Percentiles rank a stretch among this genome's conserved stretches.
These are phyloP conservation scores for Euplagia quadripunctaria DNA, from an alignment of 2,888 invertebrate species.

Conservation along the genomic window DNA sequence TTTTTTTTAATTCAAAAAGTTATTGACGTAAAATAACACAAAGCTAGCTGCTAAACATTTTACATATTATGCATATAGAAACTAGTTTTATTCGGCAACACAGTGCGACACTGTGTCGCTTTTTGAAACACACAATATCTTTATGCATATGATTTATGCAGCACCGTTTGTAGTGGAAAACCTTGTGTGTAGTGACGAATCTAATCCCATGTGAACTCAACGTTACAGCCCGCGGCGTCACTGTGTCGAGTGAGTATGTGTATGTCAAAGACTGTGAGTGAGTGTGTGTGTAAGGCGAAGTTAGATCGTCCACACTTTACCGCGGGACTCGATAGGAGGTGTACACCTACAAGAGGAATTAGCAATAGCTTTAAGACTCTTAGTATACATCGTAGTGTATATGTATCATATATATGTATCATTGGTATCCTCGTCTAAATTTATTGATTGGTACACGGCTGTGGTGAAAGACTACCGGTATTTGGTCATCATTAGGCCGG, in stretches of 20 bases:
- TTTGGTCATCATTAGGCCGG: no score
- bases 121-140: constrained; percentile 23
- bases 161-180: constrained; percentile 57
- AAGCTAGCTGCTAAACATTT: constrained; percentile 8
- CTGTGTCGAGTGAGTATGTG: constrained; percentile 54
- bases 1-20: not conserved
- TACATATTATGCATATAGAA: constrained; percentile 11
- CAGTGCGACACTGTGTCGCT: constrained; percentile 39
- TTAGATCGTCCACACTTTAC: constrained; percentile 88
- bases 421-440: no score
- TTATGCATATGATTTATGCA: constrained; percentile 30
- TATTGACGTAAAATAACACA: constrained; percentile 10
- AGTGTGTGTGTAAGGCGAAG: constrained; percentile 82
- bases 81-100: constrained; percentile 26
- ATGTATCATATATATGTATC: no score
- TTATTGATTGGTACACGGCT: no score
- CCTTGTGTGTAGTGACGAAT: constrained; percentile 68
- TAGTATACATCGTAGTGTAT: not conserved
- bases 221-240: constrained; percentile 73
- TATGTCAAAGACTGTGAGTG: constrained; percentile 52
- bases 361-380: constrained; percentile 12
- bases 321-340: constrained; percentile 84
- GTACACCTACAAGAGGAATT: constrained; percentile 62
- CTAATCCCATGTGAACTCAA: constrained; percentile 78
- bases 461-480: no score